phyloP scores from a whole-genome alignment of 2,113 vertebrate genomes.

The Poeciliopsis occidentalis region DNA sequence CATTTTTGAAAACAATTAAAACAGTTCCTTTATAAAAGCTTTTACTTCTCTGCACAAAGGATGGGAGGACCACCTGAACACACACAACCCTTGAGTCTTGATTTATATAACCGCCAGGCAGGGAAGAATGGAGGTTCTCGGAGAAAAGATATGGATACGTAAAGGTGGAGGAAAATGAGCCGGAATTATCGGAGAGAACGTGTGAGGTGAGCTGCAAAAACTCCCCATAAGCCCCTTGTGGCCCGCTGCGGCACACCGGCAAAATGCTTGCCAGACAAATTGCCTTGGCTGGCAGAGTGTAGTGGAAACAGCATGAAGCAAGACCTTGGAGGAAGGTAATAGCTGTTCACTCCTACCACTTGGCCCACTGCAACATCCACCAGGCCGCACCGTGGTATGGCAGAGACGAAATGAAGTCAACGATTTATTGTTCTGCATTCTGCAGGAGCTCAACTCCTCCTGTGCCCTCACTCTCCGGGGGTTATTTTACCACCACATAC shows the following conservation, averaged over 20 bases:
- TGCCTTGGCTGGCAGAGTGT: constrained; percentile 60
- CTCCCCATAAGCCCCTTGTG: constrained; percentile 42
- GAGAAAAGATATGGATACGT: constrained; percentile 48
- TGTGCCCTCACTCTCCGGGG: constrained; percentile 18
- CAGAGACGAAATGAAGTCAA: constrained; percentile 15
- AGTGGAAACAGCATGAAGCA: constrained; percentile 55
- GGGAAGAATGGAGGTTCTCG: constrained; percentile 20
- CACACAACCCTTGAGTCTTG: constrained; percentile 42
- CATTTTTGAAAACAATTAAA: constrained; percentile 46
- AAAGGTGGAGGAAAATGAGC: constrained; percentile 42
- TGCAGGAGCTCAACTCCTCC: constrained; percentile 31
- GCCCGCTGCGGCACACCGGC: constrained; percentile 48
- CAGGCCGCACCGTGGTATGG: constrained; percentile 17
- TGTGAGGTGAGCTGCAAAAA: constrained; percentile 51
- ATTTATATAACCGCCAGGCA: constrained; percentile 46
- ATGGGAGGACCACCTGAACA: constrained; percentile 56
- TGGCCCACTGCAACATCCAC: constrained; percentile 35
- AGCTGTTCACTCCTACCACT: constrained; percentile 44
- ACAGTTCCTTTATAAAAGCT: constrained; percentile 64
- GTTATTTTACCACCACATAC: constrained; percentile 33
- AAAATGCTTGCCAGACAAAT: constrained; percentile 73
- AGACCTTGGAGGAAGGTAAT: constrained; percentile 40
- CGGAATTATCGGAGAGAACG: constrained; percentile 44
- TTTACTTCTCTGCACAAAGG: constrained; percentile 44
- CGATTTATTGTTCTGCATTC: constrained; percentile 32